Evolutionary conservation across 2,888 invertebrate species (phyloP).

Genomic region (Lumbricus terrestris): DNA sequence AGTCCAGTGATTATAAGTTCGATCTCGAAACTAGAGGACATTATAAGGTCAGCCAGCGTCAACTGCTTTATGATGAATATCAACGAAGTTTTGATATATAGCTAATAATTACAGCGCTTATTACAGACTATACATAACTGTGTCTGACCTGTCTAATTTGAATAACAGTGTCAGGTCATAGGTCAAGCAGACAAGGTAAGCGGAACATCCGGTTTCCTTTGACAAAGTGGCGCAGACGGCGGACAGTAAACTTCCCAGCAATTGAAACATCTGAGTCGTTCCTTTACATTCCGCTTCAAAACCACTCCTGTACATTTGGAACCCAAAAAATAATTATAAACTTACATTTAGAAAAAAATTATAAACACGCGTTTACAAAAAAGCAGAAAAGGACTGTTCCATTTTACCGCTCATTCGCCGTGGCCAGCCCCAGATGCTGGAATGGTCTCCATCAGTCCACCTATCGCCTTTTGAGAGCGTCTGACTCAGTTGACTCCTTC

Average conservation of each 20-base stretch:
- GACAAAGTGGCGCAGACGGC: slow-evolving; percentile 20
- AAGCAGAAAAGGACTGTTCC: no score
- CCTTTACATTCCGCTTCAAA: not conserved
- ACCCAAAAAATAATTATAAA: not conserved
- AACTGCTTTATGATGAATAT: not conserved
- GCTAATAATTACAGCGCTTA: no score
- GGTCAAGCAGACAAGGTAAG: slow-evolving; percentile 22
- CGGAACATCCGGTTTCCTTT: slow-evolving; percentile 28
- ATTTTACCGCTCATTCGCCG: no score
- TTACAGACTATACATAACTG: not conserved
- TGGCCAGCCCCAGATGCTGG: no score
- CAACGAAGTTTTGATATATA: no score
- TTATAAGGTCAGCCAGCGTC: not conserved
- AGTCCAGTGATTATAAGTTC: no score
- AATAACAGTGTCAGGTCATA: not conserved
- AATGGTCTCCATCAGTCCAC: no score
- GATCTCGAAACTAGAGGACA: no score
- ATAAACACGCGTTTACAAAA: no score
- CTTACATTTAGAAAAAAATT: no score
- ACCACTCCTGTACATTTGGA: not conserved
- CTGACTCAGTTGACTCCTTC: no score
- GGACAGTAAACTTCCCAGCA: not conserved
- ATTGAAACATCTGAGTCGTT: not conserved
- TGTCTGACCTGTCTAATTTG: not conserved
- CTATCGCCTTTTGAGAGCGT: no score